Percentiles rank a stretch among this genome's conserved stretches.
Conservation (phyloP, 2,888 invertebrate species). For the Ormyrus labotus region DNA sequence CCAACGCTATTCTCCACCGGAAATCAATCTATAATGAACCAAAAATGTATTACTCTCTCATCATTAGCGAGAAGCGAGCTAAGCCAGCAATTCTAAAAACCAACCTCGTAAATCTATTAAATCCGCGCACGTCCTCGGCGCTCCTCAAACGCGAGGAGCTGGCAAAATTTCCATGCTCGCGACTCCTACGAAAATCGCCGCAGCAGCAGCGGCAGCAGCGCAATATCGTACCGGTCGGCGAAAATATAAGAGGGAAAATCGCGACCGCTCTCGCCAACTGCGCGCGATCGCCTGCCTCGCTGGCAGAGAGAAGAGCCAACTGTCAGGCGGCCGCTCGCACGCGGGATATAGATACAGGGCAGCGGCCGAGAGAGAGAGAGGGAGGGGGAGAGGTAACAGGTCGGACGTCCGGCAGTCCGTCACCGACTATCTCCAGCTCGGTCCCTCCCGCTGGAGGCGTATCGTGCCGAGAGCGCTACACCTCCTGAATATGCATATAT, state of each 20-base stretch:
- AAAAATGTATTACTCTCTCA: too few relatives aligned
- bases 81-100: too few relatives aligned
- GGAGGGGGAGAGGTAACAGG: conserved; percentile 70
- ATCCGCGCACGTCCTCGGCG: too few relatives aligned
- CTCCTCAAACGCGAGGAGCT: too few relatives aligned
- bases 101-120: too few relatives aligned
- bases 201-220: conserved; percentile 54
- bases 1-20: too few relatives aligned
- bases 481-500: conserved; percentile 74
- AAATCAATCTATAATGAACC: too few relatives aligned
- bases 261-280: conserved; percentile 6
- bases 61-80: too few relatives aligned
- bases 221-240: conserved; percentile 47
- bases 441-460: conserved; percentile 58
- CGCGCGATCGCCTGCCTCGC: conserved; percentile 1
- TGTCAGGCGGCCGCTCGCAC: conserved; percentile 56
- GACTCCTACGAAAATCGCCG: conserved; percentile 5
- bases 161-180: background rate
- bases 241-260: conserved; percentile 13
- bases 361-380: conserved; percentile 55
- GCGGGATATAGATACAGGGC: conserved; percentile 60
- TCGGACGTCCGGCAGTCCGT: conserved; percentile 75
- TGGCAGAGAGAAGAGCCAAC: background rate
- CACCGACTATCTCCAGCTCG: conserved; percentile 68
- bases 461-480: conserved; percentile 64